Percentiles rank a stretch among this genome's conserved stretches.
Evolutionary conservation across 2,113 vertebrate species (phyloP).

Genomic region (Nycticebus coucang): DNA sequence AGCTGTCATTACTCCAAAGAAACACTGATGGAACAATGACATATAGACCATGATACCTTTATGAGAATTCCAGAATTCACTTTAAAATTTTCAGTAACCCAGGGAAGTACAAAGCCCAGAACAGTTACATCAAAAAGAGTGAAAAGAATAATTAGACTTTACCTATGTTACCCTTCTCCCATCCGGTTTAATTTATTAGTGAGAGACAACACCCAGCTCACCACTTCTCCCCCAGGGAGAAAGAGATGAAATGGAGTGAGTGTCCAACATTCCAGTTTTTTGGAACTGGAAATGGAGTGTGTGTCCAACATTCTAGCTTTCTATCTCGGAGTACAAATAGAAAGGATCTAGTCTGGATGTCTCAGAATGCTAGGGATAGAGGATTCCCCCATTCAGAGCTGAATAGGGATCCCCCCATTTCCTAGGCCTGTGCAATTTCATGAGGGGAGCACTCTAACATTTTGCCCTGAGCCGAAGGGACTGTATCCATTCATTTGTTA

Average conservation of each 20-base stretch:
- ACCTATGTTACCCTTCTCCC: too few species aligned
- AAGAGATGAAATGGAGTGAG: too few species aligned
- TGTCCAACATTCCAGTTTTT: too few species aligned
- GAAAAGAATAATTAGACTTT: neutral
- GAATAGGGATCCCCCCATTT: too few species aligned
- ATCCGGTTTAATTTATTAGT: neutral
- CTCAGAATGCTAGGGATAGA: too few species aligned
- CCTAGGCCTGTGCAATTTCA: too few species aligned
- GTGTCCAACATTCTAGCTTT: neutral
- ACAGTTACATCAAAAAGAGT: too few species aligned
- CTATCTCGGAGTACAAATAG: neutral
- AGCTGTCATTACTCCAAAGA: neutral
- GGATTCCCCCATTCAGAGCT: too few species aligned
- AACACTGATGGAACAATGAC: neutral
- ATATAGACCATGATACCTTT: neutral
- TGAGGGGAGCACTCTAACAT: too few species aligned
- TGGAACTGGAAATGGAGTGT: too few species aligned
- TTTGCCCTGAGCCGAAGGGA: too few species aligned
- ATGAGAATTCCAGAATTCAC: neutral
- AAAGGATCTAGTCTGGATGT: neutral
- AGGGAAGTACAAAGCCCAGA: neutral
- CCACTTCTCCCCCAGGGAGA: neutral
- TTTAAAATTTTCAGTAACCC: neutral
- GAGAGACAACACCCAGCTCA: neutral
- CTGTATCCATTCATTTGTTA: too few species aligned